Evolutionary conservation across 2,888 invertebrate species (phyloP), one percentile per base, ranked within the genome.

Genomic region (Noctuana brunneofusca): DNA sequence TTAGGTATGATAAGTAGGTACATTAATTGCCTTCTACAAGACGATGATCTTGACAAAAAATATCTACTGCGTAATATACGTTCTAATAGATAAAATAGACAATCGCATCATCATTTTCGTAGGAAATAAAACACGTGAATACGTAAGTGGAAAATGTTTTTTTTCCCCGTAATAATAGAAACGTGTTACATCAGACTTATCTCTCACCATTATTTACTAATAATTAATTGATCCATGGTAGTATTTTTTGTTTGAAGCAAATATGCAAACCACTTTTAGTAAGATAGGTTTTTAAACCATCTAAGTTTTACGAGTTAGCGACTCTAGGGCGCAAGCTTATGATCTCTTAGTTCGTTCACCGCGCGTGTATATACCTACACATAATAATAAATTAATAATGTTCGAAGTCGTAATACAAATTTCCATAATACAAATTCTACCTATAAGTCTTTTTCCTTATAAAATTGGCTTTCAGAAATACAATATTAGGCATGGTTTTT

Each of bases 271-370:
- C 18, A 46, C 16, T n/a, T 24, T 24, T 50, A 27, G 14, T 27
- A 27, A 27, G 27, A 5, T 27, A 5, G 27, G n/a, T n/a, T 27
- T 27, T 27, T 27, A 27, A 27, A 3, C 8, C 8, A 32, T 38
- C 38, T 9, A 5, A 32, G 32, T 9, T 9, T 32, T 38, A n/a
- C n/a, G n/a, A n/a, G n/a, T n/a, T n/a, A n/a, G n/a, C n/a, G n/a
- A n/a, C n/a, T n/a, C n/a, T n/a, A n/a, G n/a, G n/a, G n/a, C n/a
- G n/a, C n/a, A n/a, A n/a, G n/a, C 20, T 35, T 27, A 35, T n/a
- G 35, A 56, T 56, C 46, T 30, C 4, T 24, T 27, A 58, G 41
- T 58, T 58, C 50, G 24, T 58, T 58, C 50, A 50, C 58, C 58
- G 58, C 24, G 12, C 27, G 41, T 38, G 53, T 38, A 18, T 38